These are phyloP conservation scores for Cryptotis parvus DNA, from an alignment of 2,113 vertebrate species.

Conservation along the genomic window DNA sequence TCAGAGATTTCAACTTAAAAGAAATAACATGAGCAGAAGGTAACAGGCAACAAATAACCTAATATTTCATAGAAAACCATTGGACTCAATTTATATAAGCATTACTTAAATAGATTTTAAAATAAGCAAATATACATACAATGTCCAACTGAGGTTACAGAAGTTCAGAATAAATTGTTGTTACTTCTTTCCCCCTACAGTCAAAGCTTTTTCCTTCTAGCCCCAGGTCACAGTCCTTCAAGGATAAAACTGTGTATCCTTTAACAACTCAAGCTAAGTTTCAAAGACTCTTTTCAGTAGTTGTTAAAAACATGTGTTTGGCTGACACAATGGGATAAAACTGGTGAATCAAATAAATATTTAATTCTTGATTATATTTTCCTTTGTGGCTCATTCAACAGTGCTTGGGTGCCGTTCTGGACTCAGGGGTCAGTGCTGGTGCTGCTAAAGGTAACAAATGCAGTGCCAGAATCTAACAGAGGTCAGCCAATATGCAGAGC, in stretches of 20 bases:
- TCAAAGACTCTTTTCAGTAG: neutral
- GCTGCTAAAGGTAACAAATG: too few relatives aligned
- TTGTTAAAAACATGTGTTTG: neutral
- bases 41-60: neutral
- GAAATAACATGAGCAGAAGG: neutral
- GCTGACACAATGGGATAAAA: slow-evolving; percentile 3
- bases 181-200: neutral
- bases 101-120: neutral
- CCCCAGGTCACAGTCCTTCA: neutral
- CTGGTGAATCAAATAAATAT: neutral
- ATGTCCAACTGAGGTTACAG: neutral
- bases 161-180: neutral
- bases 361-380: neutral
- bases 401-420: too few relatives aligned
- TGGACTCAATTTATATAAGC: neutral
- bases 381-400: too few relatives aligned
- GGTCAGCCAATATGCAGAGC: too few relatives aligned
- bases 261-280: neutral
- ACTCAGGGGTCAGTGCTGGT: too few relatives aligned
- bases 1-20: neutral
- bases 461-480: too few relatives aligned
- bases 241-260: neutral
- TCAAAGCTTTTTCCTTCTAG: neutral
- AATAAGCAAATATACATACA: neutral
- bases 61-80: neutral